Base-by-base conservation (phyloP, 2,888 invertebrate genomes). In the Metacarcinus magister region DNA sequence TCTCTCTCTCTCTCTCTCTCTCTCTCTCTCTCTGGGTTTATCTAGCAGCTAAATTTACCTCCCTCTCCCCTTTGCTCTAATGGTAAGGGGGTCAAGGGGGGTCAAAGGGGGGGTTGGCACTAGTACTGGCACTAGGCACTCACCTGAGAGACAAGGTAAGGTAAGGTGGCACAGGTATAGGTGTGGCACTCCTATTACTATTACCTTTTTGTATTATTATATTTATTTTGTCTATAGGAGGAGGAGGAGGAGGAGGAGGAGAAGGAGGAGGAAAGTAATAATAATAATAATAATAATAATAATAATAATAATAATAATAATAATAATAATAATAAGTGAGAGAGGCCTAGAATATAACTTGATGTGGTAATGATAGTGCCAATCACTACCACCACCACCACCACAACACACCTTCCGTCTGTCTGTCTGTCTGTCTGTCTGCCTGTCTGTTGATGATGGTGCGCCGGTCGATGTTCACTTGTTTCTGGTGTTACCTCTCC, bases 341-440 rank as follows among this genome's bases (percentile, higher is more conserved):
- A 54, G 54, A 54, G 54, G 13, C 54, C 54, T 54, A 8, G 13
- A 5, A 54, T n/a, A n/a, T n/a, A n/a, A n/a, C n/a, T n/a, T n/a
- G n/a, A n/a, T n/a, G 46, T 46, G 46, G 46, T 46, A 10, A 10
- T 46, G 46, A 10, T 46, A 16, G 23, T 60, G 60, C 54, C 54
- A 54, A 54, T 54, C 54, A 82, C 28, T 19, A 82, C 10, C 92
- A n/a, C 92, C 4, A 32, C 23, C 48, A 3, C 43, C 10, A 23
- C 23, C 82, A 82, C 82, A 28, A 90, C 16, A 54, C 60, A 13
- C 60, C 16, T 23, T 13, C 8, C 16, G 43, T 44, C 44, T 92
- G 92, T 92, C 92, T 44, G n/a, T 92, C 5, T 44, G n/a, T 46
- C 44, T 44, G 92, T 92, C 92, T 46, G 92, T 46, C 44, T 92